Evolutionary conservation across 2,113 vertebrate genomes (phyloP).

Genomic region (Columba livia): DNA sequence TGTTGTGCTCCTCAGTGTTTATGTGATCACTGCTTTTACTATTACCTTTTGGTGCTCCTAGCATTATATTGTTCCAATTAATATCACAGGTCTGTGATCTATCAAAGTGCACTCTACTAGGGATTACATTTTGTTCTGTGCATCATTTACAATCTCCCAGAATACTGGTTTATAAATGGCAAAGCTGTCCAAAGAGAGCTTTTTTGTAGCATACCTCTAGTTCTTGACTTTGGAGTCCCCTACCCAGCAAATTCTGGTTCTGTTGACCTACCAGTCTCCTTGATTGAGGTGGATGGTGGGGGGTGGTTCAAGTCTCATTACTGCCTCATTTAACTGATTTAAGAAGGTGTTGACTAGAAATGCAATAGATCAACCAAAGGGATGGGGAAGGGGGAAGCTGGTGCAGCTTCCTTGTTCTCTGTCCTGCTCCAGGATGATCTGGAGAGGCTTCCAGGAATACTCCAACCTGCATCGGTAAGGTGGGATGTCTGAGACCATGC

Average conservation of each 20-base stretch:
- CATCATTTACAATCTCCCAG: neutral
- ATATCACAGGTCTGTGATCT: neutral
- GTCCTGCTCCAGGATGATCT: neutral
- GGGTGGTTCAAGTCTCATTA: neutral
- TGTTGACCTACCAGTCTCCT: neutral
- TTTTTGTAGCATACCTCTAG: neutral
- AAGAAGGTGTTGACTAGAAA: neutral
- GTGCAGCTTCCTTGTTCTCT: neutral
- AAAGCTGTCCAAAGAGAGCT: neutral
- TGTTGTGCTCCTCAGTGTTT: neutral
- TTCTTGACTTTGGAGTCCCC: neutral
- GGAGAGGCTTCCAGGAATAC: neutral
- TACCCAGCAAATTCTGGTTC: neutral
- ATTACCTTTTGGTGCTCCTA: neutral
- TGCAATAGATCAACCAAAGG: neutral
- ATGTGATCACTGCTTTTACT: neutral
- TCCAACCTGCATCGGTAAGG: neutral
- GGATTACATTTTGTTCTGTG: neutral
- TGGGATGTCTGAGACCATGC: neutral
- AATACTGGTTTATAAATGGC: neutral
- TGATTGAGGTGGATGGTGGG: neutral
- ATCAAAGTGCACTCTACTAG: neutral
- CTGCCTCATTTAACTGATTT: neutral
- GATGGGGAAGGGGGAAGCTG: neutral
- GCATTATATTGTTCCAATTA: neutral